A percentile compares a stretch with the other conserved stretches of the same genome.
These are phyloP conservation scores for Fregata magnificens DNA, from an alignment of 2,113 vertebrate genomes.

Conservation along the genomic window DNA sequence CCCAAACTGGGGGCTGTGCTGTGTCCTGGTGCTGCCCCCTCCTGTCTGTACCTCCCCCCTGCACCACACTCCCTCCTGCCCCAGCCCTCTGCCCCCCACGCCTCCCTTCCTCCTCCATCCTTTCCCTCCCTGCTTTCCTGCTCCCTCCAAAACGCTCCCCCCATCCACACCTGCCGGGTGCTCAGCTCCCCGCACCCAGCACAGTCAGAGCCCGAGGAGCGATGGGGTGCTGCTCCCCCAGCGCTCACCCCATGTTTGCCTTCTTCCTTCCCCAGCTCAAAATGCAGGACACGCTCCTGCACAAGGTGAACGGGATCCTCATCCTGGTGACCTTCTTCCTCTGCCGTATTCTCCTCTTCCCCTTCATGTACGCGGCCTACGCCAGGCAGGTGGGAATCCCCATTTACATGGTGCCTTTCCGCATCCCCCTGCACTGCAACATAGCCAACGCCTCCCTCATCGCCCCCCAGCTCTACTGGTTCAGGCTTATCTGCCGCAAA, in stretches of 20 bases:
- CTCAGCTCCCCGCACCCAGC: neutral
- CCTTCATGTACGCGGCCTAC: conserved; percentile 94
- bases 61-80: neutral
- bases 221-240: neutral
- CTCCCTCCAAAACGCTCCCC: neutral
- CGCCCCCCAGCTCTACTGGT: conserved; percentile 97
- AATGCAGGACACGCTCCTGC: conserved; percentile 88
- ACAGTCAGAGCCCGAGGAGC: fast-evolving
- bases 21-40: neutral
- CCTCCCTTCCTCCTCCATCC: neutral
- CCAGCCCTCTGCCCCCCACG: neutral
- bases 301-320: conserved; percentile 90
- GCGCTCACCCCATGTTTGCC: neutral
- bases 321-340: conserved; percentile 89
- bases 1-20: neutral
- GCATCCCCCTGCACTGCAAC: conserved; percentile 86
- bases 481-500: conserved; percentile 89
- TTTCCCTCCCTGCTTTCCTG: neutral
- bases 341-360: conserved; percentile 94
- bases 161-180: neutral
- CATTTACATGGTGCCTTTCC: conserved; percentile 84
- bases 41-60: neutral
- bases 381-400: conserved; percentile 82
- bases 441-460: conserved; percentile 88
- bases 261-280: conserved; percentile 76